Percentiles rank a stretch among this genome's conserved stretches.
phyloP scores from a whole-genome alignment of 2,888 invertebrate genomes.

The Thecophora atra region DNA sequence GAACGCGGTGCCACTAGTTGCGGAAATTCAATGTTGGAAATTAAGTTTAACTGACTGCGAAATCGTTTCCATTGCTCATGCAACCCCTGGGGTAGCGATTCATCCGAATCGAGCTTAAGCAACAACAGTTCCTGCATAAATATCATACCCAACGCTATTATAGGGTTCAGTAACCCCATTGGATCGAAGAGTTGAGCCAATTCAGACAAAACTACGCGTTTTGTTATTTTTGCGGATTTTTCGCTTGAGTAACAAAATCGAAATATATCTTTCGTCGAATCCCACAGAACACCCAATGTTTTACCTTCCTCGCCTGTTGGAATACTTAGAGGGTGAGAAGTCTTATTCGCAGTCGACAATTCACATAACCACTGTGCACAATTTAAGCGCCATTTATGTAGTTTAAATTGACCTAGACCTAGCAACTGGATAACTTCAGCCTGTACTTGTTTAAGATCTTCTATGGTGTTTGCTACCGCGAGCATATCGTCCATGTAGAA shows the following conservation, averaged over 20 bases:
- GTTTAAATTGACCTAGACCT: neutral
- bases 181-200: slow-evolving; percentile 37
- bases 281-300: neutral
- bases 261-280: too few relatives aligned
- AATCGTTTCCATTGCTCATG: too few relatives aligned
- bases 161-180: slow-evolving; percentile 36
- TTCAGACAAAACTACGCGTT: slow-evolving; percentile 32
- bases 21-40: slow-evolving; percentile 16
- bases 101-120: too few relatives aligned
- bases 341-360: neutral
- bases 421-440: too few relatives aligned
- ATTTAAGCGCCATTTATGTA: neutral
- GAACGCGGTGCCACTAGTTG: neutral
- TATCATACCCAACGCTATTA: too few relatives aligned
- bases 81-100: too few relatives aligned
- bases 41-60: too few relatives aligned
- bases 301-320: neutral
- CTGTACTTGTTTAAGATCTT: too few relatives aligned
- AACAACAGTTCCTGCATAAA: too few relatives aligned
- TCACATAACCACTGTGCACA: slow-evolving; percentile 1
- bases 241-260: neutral
- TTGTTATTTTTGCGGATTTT: slow-evolving; percentile 20
- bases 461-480: too few relatives aligned
- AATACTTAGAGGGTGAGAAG: neutral
- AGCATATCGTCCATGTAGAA: too few relatives aligned